Percentiles rank a stretch among this genome's conserved stretches.
Evolutionary conservation across 2,888 invertebrate genomes (phyloP).

Genomic region (Drosophila algonquin): DNA sequence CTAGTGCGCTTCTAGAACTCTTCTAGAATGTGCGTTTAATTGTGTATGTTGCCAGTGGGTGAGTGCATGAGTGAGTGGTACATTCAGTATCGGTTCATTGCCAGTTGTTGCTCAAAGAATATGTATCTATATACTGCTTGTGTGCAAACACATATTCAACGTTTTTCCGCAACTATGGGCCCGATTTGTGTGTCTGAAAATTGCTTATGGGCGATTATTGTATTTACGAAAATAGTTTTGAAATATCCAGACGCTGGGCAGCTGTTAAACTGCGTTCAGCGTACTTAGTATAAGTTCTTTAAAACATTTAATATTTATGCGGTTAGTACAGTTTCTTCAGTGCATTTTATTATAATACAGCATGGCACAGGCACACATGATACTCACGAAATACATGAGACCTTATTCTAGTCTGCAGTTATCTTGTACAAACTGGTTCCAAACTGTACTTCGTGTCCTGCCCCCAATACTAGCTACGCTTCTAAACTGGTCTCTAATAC

Average conservation of each 20-base stretch:
- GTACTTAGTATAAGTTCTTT: not conserved
- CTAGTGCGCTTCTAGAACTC: slow-evolving; percentile 28
- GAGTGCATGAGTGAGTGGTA: not conserved
- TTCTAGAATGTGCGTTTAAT: slow-evolving; percentile 32
- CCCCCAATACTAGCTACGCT: not conserved
- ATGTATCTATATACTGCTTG: not conserved
- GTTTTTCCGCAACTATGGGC: too few relatives aligned
- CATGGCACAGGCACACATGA: too few relatives aligned
- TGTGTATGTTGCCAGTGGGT: not conserved
- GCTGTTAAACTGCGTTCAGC: too few relatives aligned
- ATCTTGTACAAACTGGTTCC: not conserved
- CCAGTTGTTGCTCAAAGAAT: not conserved
- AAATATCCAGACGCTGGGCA: not conserved
- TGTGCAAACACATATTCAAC: too few relatives aligned
- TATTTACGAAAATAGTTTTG: not conserved
- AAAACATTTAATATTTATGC: not conserved
- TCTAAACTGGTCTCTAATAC: slow-evolving; percentile 13
- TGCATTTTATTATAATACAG: not conserved
- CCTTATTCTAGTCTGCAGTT: not conserved
- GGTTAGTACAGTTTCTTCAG: not conserved
- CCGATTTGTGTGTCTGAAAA: not conserved
- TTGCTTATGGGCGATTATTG: not conserved
- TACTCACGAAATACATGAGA: not conserved
- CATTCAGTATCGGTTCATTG: slow-evolving; percentile 13
- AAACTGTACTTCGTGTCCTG: not conserved